These are phyloP conservation scores for Schizopygopsis pylzovi DNA, from an alignment of 2,797 vertebrate genomes.

Conservation along the genomic window DNA sequence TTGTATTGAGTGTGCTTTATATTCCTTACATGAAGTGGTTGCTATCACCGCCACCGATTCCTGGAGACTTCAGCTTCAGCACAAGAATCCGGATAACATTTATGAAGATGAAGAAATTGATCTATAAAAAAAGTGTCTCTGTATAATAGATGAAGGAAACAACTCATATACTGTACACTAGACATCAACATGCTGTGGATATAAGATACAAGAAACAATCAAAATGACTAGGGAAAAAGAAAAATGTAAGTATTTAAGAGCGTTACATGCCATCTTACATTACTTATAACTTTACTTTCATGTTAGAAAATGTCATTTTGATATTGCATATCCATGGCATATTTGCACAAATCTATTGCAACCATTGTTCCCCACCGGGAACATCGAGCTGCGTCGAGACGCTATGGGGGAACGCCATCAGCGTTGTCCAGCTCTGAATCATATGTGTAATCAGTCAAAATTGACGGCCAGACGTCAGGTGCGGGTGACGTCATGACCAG, in stretches of 20 bases:
- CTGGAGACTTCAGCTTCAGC: constrained; percentile 85
- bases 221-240: neutral
- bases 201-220: neutral
- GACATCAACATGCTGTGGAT: neutral
- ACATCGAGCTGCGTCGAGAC: too few relatives aligned
- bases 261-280: neutral
- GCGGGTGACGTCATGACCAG: too few relatives aligned
- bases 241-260: neutral
- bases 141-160: neutral
- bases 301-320: neutral
- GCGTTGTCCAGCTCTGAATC: too few relatives aligned
- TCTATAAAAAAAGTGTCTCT: constrained; percentile 63
- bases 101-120: constrained; percentile 89
- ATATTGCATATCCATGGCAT: neutral
- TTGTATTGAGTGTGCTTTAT: neutral
- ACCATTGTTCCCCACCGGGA: neutral
- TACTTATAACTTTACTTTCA: neutral
- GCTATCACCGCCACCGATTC: constrained; percentile 80
- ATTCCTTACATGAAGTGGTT: constrained; percentile 85
- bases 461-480: too few relatives aligned
- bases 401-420: too few relatives aligned
- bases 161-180: neutral
- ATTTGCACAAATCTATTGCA: neutral
- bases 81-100: constrained; percentile 88
- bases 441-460: too few relatives aligned